Percentiles rank a stretch among this genome's conserved stretches.
Conservation (phyloP, 1,140 invertebrate genomes). For the Marisa cornuarietis region DNA sequence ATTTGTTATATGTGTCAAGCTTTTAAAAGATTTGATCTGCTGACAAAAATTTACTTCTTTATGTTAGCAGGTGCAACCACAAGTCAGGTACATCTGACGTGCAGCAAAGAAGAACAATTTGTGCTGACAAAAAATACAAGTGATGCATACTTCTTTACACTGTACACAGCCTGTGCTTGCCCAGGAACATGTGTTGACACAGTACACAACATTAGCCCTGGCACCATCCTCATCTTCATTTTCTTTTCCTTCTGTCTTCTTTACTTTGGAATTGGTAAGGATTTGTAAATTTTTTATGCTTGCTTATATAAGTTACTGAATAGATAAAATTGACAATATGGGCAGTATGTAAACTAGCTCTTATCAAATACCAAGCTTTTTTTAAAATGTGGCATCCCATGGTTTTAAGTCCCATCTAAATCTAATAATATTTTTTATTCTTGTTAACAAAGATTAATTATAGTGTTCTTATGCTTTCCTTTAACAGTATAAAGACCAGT, state of each 20-base stretch:
- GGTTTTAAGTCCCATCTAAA: too few relatives aligned
- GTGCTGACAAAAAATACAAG: conserved; percentile 3
- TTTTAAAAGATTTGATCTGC: not conserved
- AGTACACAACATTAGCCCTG: not conserved
- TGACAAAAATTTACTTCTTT: not conserved
- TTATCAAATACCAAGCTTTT: too few relatives aligned
- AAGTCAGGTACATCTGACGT: conserved; percentile 5
- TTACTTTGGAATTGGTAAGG: conserved; percentile 28
- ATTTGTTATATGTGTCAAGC: not conserved
- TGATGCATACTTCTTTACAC: conserved; percentile 12
- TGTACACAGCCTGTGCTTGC: conserved; percentile 20
- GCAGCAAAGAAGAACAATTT: conserved; percentile 15
- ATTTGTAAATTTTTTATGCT: not conserved
- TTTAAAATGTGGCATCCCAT: too few relatives aligned
- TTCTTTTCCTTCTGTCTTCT: conserved; percentile 15
- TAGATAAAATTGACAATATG: too few relatives aligned
- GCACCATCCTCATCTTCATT: conserved; percentile 15
- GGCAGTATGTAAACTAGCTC: too few relatives aligned
- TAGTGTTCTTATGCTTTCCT: too few relatives aligned
- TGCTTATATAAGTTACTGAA: too few relatives aligned
- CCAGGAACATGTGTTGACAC: not conserved
- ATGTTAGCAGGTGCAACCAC: not conserved
- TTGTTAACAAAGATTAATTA: too few relatives aligned
- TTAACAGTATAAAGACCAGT: too few relatives aligned
- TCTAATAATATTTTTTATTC: too few relatives aligned